A percentile compares a stretch with the other conserved stretches of the same genome.
These are phyloP conservation scores for Callithrix jacchus DNA, from an alignment of 2,113 vertebrate species.

Conservation along the genomic window DNA sequence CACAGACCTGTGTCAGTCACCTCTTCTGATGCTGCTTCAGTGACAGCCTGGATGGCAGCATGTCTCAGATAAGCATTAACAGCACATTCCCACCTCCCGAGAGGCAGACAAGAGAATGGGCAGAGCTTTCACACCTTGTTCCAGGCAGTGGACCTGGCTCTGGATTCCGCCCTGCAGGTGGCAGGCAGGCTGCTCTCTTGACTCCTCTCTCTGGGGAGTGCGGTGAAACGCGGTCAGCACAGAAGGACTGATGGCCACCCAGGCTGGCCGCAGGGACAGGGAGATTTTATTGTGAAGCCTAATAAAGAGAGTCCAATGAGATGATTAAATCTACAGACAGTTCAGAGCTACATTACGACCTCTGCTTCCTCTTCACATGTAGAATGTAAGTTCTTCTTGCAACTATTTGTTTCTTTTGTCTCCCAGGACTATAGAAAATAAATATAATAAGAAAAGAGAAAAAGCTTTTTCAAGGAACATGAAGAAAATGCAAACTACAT, in stretches of 20 bases:
- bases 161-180: not conserved
- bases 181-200: accelerated
- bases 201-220: not conserved
- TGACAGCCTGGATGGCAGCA: accelerated
- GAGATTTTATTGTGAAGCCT: not conserved
- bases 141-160: not conserved
- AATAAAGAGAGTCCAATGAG: not conserved
- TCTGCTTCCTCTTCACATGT: not conserved
- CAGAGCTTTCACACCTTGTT: not conserved
- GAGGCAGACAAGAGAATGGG: not conserved
- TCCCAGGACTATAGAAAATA: not conserved
- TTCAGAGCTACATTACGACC: accelerated
- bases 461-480: not conserved
- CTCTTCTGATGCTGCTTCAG: no score
- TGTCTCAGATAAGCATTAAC: accelerated
- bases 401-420: not conserved
- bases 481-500: not conserved
- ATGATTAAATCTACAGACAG: not conserved
- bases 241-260: not conserved
- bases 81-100: accelerated
- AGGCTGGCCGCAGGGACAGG: not conserved
- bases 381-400: not conserved
- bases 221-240: accelerated
- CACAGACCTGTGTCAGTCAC: accelerated
- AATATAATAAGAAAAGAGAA: not conserved